Evolutionary conservation across 2,797 vertebrate species (phyloP).

Genomic region (Nasua narica): DNA sequence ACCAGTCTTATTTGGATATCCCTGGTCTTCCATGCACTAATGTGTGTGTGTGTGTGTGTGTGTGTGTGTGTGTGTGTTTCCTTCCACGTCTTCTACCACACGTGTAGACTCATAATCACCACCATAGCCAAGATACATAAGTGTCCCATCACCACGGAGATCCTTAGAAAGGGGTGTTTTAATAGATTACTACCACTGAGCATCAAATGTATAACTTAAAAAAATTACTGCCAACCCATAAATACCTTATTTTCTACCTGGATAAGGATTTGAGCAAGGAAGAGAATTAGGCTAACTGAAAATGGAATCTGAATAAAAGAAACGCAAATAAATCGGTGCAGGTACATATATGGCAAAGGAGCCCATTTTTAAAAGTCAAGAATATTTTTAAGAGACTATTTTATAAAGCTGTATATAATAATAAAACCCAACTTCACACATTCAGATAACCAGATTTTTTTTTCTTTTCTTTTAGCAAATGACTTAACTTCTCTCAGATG

Average conservation of each 20-base stretch:
- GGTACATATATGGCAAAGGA: background rate
- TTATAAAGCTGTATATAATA: background rate
- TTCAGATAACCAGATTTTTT: slow-evolving; percentile 17
- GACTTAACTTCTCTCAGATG: slow-evolving; percentile 23
- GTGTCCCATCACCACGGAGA: background rate
- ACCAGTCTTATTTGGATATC: background rate
- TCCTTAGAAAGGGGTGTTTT: background rate
- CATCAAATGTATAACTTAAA: background rate
- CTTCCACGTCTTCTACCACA: background rate
- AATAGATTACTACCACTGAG: background rate
- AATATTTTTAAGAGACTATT: background rate
- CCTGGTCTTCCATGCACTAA: background rate
- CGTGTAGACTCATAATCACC: background rate
- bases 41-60: background rate
- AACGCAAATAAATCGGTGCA: background rate
- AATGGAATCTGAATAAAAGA: background rate
- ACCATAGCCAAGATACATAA: background rate
- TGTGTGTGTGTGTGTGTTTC: background rate
- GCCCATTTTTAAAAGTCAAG: background rate
- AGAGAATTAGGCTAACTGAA: background rate
- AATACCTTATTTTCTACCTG: slow-evolving; percentile 12
- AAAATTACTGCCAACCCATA: background rate
- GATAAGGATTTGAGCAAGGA: background rate
- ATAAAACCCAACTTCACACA: background rate
- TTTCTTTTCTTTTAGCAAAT: background rate